phyloP scores from a whole-genome alignment of 2,113 vertebrate species.

The Sinocyclocheilus anshuiensis region DNA sequence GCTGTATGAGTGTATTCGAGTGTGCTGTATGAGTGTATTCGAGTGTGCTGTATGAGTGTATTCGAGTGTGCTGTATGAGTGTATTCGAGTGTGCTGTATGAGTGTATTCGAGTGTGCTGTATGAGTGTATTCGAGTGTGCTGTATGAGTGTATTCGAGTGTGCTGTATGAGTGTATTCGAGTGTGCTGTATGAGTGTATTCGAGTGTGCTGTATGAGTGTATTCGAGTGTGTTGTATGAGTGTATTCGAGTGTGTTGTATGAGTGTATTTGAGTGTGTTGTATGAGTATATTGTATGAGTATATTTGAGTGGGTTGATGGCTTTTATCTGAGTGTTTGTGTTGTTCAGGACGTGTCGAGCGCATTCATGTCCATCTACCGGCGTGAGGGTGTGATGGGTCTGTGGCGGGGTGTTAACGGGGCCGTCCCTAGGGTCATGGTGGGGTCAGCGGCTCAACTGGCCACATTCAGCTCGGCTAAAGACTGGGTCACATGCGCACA shows the following conservation, averaged over 20 bases:
- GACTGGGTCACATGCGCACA: constrained; percentile 79
- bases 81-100: not conserved
- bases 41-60: not conserved
- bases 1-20: not conserved
- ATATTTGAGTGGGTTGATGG: not conserved
- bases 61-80: not conserved
- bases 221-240: not conserved
- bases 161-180: not conserved
- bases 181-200: not conserved
- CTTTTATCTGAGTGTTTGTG: not conserved
- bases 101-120: not conserved
- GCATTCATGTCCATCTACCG: constrained; percentile 87
- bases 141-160: too few species aligned
- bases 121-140: not conserved
- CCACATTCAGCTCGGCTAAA: constrained; percentile 89
- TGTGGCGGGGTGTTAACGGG: constrained; percentile 90
- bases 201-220: not conserved
- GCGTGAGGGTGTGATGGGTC: constrained; percentile 83
- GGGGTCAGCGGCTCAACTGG: constrained; percentile 88
- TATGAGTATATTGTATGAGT: not conserved
- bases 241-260: too few species aligned
- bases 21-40: not conserved
- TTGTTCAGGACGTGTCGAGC: constrained; percentile 75
- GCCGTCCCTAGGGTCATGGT: constrained; percentile 90
- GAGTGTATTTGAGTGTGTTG: too few species aligned